Evolutionary conservation across 2,888 invertebrate genomes (phyloP), one percentile per base, ranked within the genome.

Genomic region (Campoletis raptor): DNA sequence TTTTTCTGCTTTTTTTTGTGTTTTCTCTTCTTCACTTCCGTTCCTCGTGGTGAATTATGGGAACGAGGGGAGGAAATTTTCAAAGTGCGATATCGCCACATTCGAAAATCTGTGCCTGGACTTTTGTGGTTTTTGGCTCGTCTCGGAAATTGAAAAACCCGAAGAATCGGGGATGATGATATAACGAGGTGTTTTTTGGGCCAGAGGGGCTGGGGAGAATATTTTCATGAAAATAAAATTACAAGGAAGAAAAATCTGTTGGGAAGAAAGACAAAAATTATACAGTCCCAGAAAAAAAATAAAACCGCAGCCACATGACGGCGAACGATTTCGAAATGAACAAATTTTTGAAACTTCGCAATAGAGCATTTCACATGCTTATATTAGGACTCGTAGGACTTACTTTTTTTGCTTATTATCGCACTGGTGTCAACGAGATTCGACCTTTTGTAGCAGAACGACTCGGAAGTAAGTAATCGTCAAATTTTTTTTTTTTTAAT

Each of bases 401-500:
- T 45, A 93, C 93, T 36, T 91, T 93, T 72, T 94, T 93, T 80
- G 92, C 93, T 4, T 94, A 93, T 84, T 94, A 93, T 85, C 92
- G 93, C 52, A 93, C 92, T 15, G 91, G 92, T 8, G 86, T 90
- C 83, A 92, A 92, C n/a, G 92, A 93, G 37, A 84, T 92, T 40
- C 90, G 83, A 69, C 93, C 92, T 48, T 90, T 89, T n/a, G 84
- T 88, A 18, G 80, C 89, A 37, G 87, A 89, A 45, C 89, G 89
- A 69, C 92, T 87, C 69, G 82, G 80, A 83, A 90, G 93, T 93
- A 67, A 93, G 93, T 91, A 10, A 30, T 77, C 72, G 79, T 40
- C 15, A 54, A 18, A 48, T 78, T n/a, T 37, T 40, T 8, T 45
- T 15, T 45, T 6, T 6, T 18, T 8, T 12, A 24, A 24, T 57